Percentiles rank a stretch among this genome's conserved stretches.
Conservation (phyloP, 2,113 vertebrate species). For the Cynoglossus semilaevis region DNA sequence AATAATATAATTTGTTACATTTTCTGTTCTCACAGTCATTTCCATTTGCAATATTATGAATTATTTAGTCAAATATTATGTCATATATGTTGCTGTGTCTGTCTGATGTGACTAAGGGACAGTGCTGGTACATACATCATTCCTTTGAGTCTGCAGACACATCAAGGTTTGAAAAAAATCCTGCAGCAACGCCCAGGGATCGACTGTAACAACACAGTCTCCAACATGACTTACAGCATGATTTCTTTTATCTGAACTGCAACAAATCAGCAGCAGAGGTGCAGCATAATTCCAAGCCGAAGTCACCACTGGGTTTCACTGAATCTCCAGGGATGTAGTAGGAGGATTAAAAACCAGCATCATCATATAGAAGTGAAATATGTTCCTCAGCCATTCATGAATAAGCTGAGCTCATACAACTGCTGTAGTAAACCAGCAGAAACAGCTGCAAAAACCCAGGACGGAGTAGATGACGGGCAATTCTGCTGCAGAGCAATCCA, state of each 20-base stretch:
- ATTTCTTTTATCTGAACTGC: slow-evolving; percentile 47
- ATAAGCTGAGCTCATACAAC: slow-evolving; percentile 33
- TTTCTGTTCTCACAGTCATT: no score
- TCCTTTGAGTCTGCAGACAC: slow-evolving; percentile 32
- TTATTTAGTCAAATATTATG: no score
- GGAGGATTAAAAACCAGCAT: no score
- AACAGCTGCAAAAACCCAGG: not conserved
- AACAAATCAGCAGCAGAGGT: slow-evolving; percentile 34
- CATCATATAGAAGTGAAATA: slow-evolving; percentile 15
- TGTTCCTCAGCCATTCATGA: slow-evolving; percentile 43
- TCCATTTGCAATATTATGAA: no score
- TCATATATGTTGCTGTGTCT: slow-evolving; percentile 3
- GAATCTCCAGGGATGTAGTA: no score
- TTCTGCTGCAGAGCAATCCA: slow-evolving; percentile 36
- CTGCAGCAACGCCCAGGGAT: slow-evolving; percentile 74
- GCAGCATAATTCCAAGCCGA: slow-evolving; percentile 19
- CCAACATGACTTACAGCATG: slow-evolving; percentile 56
- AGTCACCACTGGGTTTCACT: not conserved
- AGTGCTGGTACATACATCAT: slow-evolving; percentile 32
- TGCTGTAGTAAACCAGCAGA: slow-evolving; percentile 37
- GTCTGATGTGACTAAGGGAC: slow-evolving; percentile 20
- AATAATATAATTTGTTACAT: no score
- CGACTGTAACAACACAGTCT: slow-evolving; percentile 58
- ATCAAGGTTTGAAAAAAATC: slow-evolving; percentile 51
- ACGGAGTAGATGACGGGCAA: slow-evolving; percentile 14